A percentile compares a stretch with the other conserved stretches of the same genome.
Conservation (phyloP, 2,888 invertebrate genomes). For the Tetramorium bicarinatum region DNA sequence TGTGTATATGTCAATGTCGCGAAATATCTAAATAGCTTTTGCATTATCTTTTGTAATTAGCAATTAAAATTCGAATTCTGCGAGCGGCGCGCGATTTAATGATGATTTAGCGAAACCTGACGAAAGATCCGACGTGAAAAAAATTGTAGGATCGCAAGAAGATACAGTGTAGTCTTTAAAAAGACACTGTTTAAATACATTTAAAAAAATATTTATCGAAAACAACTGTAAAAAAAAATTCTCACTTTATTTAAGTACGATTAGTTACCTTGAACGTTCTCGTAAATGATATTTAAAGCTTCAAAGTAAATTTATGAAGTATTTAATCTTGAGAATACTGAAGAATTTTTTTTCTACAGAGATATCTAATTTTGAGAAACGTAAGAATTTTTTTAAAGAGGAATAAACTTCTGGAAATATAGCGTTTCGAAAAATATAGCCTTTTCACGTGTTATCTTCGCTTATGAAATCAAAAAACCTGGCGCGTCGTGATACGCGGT, state of each 20-base stretch:
- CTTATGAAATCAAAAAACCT: conserved; percentile 12
- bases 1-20: background rate
- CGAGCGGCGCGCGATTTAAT: background rate
- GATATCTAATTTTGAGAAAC: background rate
- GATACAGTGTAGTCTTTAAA: background rate
- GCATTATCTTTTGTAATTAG: background rate
- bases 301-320: background rate
- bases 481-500: background rate
- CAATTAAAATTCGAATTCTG: conserved; percentile 23
- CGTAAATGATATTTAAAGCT: background rate
- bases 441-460: background rate
- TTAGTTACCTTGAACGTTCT: background rate
- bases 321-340: background rate
- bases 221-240: background rate
- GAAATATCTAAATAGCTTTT: background rate
- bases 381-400: background rate
- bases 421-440: background rate
- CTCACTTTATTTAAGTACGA: background rate
- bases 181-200: background rate
- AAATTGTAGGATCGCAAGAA: background rate
- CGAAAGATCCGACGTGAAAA: background rate
- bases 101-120: background rate
- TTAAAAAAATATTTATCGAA: background rate
- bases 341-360: background rate
- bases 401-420: background rate